Conservation (phyloP, 2,113 vertebrate genomes). For the Planiliza haematocheilus region DNA sequence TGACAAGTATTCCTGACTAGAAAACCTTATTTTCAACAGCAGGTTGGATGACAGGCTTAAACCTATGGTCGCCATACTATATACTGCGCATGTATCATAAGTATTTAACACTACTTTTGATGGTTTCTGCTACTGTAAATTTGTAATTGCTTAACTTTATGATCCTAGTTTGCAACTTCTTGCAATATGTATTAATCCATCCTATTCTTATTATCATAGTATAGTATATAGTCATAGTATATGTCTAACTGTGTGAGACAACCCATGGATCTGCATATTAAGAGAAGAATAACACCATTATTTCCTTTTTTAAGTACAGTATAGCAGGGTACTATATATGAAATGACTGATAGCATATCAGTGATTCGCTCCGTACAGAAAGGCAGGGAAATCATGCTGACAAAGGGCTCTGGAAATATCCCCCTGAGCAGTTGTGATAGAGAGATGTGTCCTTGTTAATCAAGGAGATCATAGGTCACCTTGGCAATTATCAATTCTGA, state of each 20-base stretch:
- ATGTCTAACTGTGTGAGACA: slow-evolving; percentile 1
- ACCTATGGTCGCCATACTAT: background rate
- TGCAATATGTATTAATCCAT: too few species aligned
- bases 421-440: slow-evolving; percentile 28
- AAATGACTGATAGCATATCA: slow-evolving; percentile 29
- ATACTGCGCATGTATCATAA: too few species aligned
- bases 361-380: slow-evolving; percentile 50
- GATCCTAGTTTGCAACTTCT: too few species aligned
- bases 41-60: slow-evolving; percentile 26
- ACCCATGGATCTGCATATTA: background rate
- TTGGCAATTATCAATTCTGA: slow-evolving; percentile 75
- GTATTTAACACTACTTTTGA: too few species aligned
- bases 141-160: too few species aligned
- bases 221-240: background rate
- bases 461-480: slow-evolving; percentile 76
- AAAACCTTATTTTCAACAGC: slow-evolving; percentile 58
- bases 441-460: slow-evolving; percentile 67
- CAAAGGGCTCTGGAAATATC: slow-evolving; percentile 56
- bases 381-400: slow-evolving; percentile 57
- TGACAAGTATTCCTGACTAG: slow-evolving; percentile 63
- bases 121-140: too few species aligned
- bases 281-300: too few species aligned
- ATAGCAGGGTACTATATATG: slow-evolving; percentile 1
- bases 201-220: too few species aligned
- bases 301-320: background rate